Evolutionary conservation across 2,113 vertebrate genomes (phyloP).

Genomic region (Nesogale talazaci): DNA sequence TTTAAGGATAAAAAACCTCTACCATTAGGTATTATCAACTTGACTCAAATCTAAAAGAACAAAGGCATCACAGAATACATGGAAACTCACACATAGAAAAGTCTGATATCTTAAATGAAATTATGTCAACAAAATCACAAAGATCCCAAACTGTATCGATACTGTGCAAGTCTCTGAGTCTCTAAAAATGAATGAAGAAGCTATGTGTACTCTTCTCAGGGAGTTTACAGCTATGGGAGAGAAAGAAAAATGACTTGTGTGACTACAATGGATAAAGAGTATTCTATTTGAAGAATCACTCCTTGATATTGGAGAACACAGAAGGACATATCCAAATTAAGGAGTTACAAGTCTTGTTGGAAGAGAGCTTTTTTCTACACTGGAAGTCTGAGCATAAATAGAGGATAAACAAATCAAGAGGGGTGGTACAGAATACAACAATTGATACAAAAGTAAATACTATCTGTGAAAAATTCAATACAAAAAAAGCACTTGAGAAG

Average conservation of each 20-base stretch:
- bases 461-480: not conserved
- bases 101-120: not conserved
- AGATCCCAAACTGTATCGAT: not conserved
- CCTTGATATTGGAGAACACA: not conserved
- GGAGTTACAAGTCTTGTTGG: not conserved
- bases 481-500: not conserved
- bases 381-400: not conserved
- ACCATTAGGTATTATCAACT: not conserved
- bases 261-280: slow-evolving; percentile 13
- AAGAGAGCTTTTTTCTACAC: not conserved
- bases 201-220: not conserved
- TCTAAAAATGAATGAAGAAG: slow-evolving; percentile 8
- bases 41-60: not conserved
- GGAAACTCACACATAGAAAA: not conserved
- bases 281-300: not conserved
- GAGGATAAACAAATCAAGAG: not conserved
- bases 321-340: not conserved
- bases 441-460: not conserved
- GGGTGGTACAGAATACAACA: not conserved
- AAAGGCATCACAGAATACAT: not conserved
- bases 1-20: not conserved
- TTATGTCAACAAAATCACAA: not conserved
- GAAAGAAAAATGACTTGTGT: not conserved
- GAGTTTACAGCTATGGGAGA: not conserved
- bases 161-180: not conserved